Base-by-base conservation (phyloP, 2,888 invertebrate species). In the Drosophila ustulata region DNA sequence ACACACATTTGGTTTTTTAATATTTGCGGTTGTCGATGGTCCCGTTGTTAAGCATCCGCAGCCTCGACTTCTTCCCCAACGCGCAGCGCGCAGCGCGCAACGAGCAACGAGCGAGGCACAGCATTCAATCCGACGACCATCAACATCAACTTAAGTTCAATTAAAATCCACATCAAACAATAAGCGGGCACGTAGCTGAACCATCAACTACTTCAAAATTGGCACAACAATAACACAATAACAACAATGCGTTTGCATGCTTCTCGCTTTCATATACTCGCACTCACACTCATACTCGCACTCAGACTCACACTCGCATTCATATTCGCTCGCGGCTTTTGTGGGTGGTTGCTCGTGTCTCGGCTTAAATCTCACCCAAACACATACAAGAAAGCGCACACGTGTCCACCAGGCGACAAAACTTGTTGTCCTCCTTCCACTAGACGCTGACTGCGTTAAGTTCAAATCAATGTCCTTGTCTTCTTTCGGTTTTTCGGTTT, bases 161-260 rank as follows among this genome's bases (percentile, higher is more conserved):
- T 91, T 91, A 90, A 91, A 90, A 90, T 91, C 91, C 90, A 90
- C 89, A 91, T 90, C 90, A 91, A 91, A 91, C 90, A 91, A 85
- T 89, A 86, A 89, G 83, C 85, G 85, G 84, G 90, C 91, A 91
- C 91, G 91, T 91, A 91, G 87, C 73, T 53, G 59, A 77, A 47
- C 73, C 75, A 73, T 76, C 75, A 78, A 88, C 77, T 82, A 77
- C 81, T 87, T 87, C 84, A 84, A 71, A 80, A 75, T 84, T 82
- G 66, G 80, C 70, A 73, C 71, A 70, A 79, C 80, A 79, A 78
- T 70, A 65, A 75, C 79, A 78, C 80, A 79, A 78, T 70, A 65
- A 75, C 79, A 78, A 78, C 79, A 76, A 79, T 65, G 47, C 65
- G 55, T 11, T 30, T 39, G 51, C 61, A 59, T 39, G 34, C 57